Evolutionary conservation across 1,140 invertebrate genomes (phyloP).

Genomic region (Brachionus paranguensis): DNA sequence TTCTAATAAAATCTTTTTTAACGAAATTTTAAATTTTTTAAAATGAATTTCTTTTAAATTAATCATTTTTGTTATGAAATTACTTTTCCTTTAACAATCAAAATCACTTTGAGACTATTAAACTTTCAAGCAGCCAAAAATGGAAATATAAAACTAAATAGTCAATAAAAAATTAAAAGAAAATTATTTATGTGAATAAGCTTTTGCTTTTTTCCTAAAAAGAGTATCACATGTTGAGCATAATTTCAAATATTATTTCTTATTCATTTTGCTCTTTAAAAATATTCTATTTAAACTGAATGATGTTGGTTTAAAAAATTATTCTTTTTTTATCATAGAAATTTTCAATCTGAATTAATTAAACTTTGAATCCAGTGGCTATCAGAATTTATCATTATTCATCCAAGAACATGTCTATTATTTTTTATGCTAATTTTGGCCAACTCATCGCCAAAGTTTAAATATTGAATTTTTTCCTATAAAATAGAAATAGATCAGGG

Average conservation of each 20-base stretch:
- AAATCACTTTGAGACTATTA: not conserved
- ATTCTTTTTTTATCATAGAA: not conserved
- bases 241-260: constrained; percentile 13
- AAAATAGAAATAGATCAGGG: not conserved
- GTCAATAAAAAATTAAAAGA: not conserved
- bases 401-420: not conserved
- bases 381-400: not conserved
- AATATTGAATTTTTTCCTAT: not conserved
- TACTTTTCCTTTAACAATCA: not conserved
- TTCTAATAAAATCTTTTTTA: too few relatives aligned
- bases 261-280: not conserved
- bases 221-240: constrained; percentile 4
- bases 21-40: too few relatives aligned
- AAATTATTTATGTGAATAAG: constrained; percentile 1
- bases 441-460: not conserved
- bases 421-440: not conserved
- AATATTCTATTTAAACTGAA: not conserved
- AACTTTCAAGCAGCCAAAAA: not conserved
- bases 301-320: not conserved
- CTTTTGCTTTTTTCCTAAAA: not conserved
- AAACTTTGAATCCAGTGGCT: not conserved
- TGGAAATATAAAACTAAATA: not conserved
- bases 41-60: not conserved
- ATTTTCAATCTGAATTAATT: not conserved
- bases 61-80: not conserved